A percentile compares a stretch with the other conserved stretches of the same genome.
phyloP scores from a whole-genome alignment of 2,113 vertebrate species.

The Notechis scutatus region DNA sequence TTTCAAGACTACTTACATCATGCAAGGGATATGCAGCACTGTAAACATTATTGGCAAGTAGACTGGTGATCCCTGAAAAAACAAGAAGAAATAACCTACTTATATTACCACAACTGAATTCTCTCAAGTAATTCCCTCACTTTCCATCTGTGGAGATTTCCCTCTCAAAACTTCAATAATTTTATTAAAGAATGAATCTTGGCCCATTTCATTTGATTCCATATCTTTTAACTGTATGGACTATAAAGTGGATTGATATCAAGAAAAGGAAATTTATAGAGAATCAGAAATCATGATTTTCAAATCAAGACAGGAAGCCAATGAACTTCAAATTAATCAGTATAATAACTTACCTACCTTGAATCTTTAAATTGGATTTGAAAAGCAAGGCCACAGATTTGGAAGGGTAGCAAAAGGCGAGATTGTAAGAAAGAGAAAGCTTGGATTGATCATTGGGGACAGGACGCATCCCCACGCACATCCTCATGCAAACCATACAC shows the following conservation, averaged over 20 bases:
- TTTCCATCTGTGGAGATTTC: constrained; percentile 40
- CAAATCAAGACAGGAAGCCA: constrained; percentile 56
- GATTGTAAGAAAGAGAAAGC: constrained; percentile 57
- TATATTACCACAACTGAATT: background rate
- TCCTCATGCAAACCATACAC: constrained; percentile 35
- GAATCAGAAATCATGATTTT: constrained; percentile 56
- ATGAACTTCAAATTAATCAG: constrained; percentile 54
- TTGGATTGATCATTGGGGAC: constrained; percentile 55
- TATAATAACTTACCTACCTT: constrained; percentile 55
- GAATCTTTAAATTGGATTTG: constrained; percentile 56
- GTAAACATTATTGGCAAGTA: constrained; percentile 89
- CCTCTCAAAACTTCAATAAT: constrained; percentile 51
- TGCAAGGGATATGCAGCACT: constrained; percentile 88
- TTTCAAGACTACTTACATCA: constrained; percentile 81
- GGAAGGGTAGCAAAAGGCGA: constrained; percentile 65
- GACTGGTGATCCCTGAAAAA: constrained; percentile 88
- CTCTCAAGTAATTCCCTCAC: constrained; percentile 16
- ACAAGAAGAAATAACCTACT: constrained; percentile 50
- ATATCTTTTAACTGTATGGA: constrained; percentile 54
- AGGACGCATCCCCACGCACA: constrained; percentile 39
- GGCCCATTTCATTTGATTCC: constrained; percentile 49
- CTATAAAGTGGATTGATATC: constrained; percentile 58
- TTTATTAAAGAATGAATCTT: constrained; percentile 55
- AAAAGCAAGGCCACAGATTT: constrained; percentile 62
- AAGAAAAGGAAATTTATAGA: constrained; percentile 60